Evolutionary conservation across 2,888 invertebrate genomes (phyloP).

Genomic region (Cyrtodaria siliqua): DNA sequence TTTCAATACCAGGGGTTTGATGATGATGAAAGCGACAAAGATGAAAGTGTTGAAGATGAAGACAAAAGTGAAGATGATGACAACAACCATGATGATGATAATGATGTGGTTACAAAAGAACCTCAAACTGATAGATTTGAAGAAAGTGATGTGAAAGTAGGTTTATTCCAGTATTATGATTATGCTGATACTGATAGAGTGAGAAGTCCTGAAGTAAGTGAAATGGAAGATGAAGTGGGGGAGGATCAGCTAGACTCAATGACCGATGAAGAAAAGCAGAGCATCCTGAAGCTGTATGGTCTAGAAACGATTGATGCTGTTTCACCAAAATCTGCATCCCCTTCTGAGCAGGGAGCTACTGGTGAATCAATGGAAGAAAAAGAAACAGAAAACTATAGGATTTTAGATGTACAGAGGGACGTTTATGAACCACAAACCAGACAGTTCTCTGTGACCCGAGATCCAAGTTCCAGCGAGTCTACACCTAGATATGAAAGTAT

Average conservation of each 20-base stretch:
- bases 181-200: conserved; percentile 14
- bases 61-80: conserved; percentile 1
- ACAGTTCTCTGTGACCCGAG: conserved; percentile 48
- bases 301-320: conserved; percentile 40
- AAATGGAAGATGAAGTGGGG: conserved; percentile 29
- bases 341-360: conserved; percentile 30
- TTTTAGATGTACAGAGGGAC: conserved; percentile 60
- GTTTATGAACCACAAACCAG: conserved; percentile 57
- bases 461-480: conserved; percentile 55
- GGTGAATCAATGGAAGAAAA: conserved; percentile 11
- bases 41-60: not conserved
- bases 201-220: conserved; percentile 42
- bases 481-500: conserved; percentile 44
- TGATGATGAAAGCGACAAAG: conserved; percentile 20
- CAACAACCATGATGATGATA: not conserved
- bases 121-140: not conserved
- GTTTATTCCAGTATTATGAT: conserved; percentile 56
- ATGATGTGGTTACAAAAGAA: not conserved
- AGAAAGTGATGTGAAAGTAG: conserved; percentile 39
- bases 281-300: conserved; percentile 55
- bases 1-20: conserved; percentile 53
- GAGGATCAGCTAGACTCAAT: conserved; percentile 40
- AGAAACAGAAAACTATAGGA: not conserved
- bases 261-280: conserved; percentile 38
- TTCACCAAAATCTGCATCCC: conserved; percentile 51